Base-by-base conservation (phyloP, 2,797 vertebrate genomes). In the Enteromius trimaculatus region DNA sequence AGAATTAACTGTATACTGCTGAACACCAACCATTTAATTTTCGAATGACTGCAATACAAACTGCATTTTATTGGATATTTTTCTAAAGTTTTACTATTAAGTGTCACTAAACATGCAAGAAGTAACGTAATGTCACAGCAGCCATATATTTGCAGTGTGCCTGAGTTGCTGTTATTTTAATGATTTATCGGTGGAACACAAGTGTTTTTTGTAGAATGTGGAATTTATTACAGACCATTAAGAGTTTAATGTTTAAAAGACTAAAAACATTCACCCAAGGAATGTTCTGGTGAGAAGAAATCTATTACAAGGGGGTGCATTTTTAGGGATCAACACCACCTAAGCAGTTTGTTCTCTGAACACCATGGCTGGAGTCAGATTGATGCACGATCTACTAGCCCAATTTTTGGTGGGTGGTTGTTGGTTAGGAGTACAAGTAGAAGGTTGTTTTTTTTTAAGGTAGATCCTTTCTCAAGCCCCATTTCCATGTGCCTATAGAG, bases 401-500 rank as follows among this genome's bases (percentile, higher is more conserved):
- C 0, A 14, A 1, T 64, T 53, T 53, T 60, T 60, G 58, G 44
- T 55, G 44, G 44, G 23, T 55, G 31, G 42, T n/a, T 86, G 70
- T 70, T 84, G 66, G 60, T 55, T 82, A 74, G 60, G 29, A 72
- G 53, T 60, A 62, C 37, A 69, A 47, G 44, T 62, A 51, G 64
- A 79, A 75, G 66, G 34, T 83, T 83, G 62, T 66, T 84, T 80
- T 58, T 81, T 83, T 83, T 62, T 66, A 70, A 83, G 72, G 53
- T 85, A 83, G 83, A 81, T 79, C 80, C 77, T 80, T 69, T 66
- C 47, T 62, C 53, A 65, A 80, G 72, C 74, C 29, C 77, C 58
- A 71, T 86, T 79, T 83, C 81, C 62, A 74, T 69, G 68, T 7
- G n/a, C 76, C 76, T 84, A 68, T 80, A 77, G 49, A 75, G 84